phyloP scores from a whole-genome alignment of 2,888 invertebrate species.

The Panzeria rudis region DNA sequence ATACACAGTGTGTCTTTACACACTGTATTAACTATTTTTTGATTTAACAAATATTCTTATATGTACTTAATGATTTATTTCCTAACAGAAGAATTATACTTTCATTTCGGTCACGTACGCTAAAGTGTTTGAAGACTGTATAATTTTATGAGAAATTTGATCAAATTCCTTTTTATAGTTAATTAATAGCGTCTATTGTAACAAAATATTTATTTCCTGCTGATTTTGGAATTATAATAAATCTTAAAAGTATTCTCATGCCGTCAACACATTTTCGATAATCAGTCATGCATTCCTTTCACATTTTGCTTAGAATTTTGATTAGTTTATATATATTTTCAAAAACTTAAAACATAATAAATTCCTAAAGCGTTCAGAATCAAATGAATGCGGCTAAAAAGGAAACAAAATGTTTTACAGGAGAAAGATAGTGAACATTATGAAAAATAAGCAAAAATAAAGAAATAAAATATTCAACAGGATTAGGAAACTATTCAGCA shows the following conservation, averaged over 20 bases:
- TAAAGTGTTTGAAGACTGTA: no score
- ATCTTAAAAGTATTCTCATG: not conserved
- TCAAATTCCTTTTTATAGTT: no score
- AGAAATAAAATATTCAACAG: constrained; percentile 39
- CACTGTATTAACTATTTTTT: no score
- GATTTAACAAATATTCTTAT: no score
- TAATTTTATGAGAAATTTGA: no score
- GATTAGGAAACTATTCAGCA: constrained; percentile 21
- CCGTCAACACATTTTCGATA: constrained; percentile 1
- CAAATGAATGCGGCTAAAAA: not conserved
- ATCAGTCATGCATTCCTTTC: constrained; percentile 1
- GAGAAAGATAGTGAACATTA: not conserved
- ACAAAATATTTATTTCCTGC: no score
- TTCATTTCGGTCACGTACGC: no score
- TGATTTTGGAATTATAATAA: no score
- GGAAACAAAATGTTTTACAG: constrained; percentile 17
- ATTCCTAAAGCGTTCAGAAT: constrained; percentile 19
- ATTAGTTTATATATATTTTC: not conserved
- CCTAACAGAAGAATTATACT: no score
- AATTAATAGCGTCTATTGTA: no score
- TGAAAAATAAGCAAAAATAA: not conserved
- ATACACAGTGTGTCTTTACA: no score
- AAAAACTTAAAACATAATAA: not conserved
- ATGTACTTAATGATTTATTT: no score
- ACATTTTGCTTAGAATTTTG: constrained; percentile 1